These are phyloP conservation scores for Merops nubicus DNA, from an alignment of 2,113 vertebrate species.

Conservation along the genomic window DNA sequence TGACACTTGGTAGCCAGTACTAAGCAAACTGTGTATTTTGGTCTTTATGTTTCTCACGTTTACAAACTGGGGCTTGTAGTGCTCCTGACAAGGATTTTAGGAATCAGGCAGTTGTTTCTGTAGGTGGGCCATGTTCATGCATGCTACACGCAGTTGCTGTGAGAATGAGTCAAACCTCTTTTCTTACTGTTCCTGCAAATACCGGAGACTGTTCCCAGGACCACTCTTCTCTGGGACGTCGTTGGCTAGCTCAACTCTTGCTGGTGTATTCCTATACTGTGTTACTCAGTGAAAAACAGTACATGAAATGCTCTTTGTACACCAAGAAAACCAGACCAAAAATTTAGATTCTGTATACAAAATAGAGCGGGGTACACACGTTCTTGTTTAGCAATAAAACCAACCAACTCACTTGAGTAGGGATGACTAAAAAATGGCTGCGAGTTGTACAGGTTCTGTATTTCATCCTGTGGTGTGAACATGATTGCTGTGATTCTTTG, in stretches of 20 bases:
- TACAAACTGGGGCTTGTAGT: neutral
- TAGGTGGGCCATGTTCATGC: neutral
- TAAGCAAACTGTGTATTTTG: neutral
- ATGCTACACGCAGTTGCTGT: neutral
- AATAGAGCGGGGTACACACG: neutral
- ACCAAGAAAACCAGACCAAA: neutral
- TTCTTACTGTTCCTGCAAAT: neutral
- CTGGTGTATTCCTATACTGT: neutral
- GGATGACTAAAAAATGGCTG: neutral
- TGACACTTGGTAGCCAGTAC: neutral
- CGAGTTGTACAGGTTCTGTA: neutral
- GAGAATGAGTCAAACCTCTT: neutral
- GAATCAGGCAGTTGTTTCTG: neutral
- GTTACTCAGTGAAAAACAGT: neutral
- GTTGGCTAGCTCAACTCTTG: neutral
- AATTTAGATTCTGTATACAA: neutral
- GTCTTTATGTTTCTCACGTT: neutral
- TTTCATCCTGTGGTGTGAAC: neutral
- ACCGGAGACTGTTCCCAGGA: neutral
- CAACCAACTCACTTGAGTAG: neutral
- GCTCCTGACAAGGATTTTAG: neutral
- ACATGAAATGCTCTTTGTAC: neutral
- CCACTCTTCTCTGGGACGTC: neutral
- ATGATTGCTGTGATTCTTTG: neutral
- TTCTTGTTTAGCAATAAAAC: slow-evolving; percentile 1